Conservation (phyloP, 2,888 invertebrate species). For the Cryptus viduatorius region DNA sequence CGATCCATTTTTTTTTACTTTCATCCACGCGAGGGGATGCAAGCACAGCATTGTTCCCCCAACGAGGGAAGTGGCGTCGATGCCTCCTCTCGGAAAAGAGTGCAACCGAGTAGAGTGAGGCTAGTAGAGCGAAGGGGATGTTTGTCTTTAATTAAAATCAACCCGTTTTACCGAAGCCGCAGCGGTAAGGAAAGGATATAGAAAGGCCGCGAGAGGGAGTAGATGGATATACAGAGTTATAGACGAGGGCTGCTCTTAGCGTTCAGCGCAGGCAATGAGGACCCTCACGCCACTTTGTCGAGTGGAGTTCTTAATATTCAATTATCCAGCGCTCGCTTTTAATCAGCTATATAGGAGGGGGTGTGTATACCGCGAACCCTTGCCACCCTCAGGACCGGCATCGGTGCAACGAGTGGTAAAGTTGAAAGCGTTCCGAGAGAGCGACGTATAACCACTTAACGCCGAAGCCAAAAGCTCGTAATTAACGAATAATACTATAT, state of each 20-base stretch:
- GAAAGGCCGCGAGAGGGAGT: constrained; percentile 42
- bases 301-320: constrained; percentile 82
- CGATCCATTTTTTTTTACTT: neutral
- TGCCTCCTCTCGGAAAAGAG: constrained; percentile 20
- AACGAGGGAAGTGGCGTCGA: constrained; percentile 40
- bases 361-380: constrained; percentile 44
- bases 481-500: constrained; percentile 56
- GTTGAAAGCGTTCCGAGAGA: constrained; percentile 27
- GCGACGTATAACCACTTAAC: constrained; percentile 56
- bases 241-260: constrained; percentile 33
- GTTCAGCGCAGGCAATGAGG: constrained; percentile 26
- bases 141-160: constrained; percentile 84
- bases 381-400: constrained; percentile 39
- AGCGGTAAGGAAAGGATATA: constrained; percentile 37
- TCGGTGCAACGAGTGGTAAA: constrained; percentile 42
- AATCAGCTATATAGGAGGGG: constrained; percentile 75
- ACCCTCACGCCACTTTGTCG: constrained; percentile 72
- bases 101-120: constrained; percentile 21
- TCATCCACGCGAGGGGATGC: constrained; percentile 10
- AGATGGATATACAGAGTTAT: constrained; percentile 19
- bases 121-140: constrained; percentile 73
- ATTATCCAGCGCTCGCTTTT: constrained; percentile 80
- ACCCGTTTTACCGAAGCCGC: constrained; percentile 67
- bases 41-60: constrained; percentile 50
- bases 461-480: constrained; percentile 45